Evolutionary conservation across 2,113 vertebrate genomes (phyloP), one percentile per base, ranked within the genome.

Genomic region (Calyptommatus sinebrachiatus): DNA sequence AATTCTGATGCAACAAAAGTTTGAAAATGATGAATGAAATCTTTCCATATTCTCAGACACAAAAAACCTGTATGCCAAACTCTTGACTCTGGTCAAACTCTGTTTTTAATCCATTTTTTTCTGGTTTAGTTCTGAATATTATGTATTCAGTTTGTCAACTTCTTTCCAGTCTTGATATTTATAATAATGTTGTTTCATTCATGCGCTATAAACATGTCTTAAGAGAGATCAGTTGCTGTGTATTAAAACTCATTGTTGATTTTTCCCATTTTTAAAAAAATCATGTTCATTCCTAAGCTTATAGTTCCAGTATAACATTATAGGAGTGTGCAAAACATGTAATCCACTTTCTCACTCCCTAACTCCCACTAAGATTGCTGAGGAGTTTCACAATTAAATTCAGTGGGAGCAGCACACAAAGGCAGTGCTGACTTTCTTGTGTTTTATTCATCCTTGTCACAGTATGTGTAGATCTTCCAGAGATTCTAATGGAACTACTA

Each of bases 331-430:
- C n/a, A 81, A 61, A 76, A 61, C 35, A 48, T 24, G 57, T 46
- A 31, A 74, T 70, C 21, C 26, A 31, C 73, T 81, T 76, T 76
- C 61, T 75, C 67, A 69, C 14, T 63, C 14, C 28, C 48, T 21
- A 70, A 81, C 35, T 70, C 66, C 79, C 35, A 70, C 65, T 60
- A 14, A 7, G 65, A 35, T 76, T 22, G 69, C 41, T 12, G 73
- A 76, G 53, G 72, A 46, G 35, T 70, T 81, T 62, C 73, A 70
- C 79, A 76, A 50, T 75, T 61, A 70, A 65, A 69, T 81, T 81
- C 65, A 81, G 72, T 31, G 50, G 72, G 79, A 81, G 72, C 65
- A 57, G 53, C 20, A 1, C 45, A 68, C 48, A 71, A n/a, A 74
- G 35, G 35, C 31, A 81, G 69, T n/a, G 29, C 62, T 68, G 50